Conservation (phyloP, 2,888 invertebrate genomes). For the Tryphoninae sp. region DNA sequence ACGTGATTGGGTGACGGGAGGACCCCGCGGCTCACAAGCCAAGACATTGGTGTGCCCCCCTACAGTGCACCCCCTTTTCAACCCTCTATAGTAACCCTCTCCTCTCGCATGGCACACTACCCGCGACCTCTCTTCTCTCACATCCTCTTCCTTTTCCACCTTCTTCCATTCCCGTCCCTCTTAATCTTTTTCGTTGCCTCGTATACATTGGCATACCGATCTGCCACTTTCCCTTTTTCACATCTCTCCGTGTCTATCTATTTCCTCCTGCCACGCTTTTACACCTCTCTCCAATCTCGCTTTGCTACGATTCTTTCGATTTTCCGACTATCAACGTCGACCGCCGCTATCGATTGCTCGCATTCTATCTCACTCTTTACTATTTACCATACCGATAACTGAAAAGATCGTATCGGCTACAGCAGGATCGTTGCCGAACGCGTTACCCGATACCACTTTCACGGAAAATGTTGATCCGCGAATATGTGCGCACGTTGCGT, state of each 20-base stretch:
- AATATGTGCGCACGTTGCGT: neutral
- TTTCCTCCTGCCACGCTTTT: slow-evolving; percentile 59
- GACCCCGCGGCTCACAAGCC: slow-evolving; percentile 79
- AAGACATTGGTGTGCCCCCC: slow-evolving; percentile 80
- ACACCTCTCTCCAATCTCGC: slow-evolving; percentile 46
- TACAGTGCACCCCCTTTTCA: slow-evolving; percentile 68
- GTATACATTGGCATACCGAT: slow-evolving; percentile 49
- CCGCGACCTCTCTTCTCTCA: slow-evolving; percentile 39
- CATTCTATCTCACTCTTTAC: neutral
- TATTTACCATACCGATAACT: neutral
- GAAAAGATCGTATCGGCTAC: slow-evolving; percentile 9
- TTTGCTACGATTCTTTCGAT: slow-evolving; percentile 6
- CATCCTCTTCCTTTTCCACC: slow-evolving; percentile 48
- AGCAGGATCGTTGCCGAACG: neutral
- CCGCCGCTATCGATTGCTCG: neutral
- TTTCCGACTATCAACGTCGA: neutral
- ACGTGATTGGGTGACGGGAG: slow-evolving; percentile 81
- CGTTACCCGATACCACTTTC: neutral
- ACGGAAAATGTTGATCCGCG: neutral
- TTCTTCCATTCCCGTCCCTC: slow-evolving; percentile 48
- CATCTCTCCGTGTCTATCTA: slow-evolving; percentile 51
- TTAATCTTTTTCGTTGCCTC: slow-evolving; percentile 54
- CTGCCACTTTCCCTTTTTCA: slow-evolving; percentile 59
- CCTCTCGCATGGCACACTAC: slow-evolving; percentile 56
- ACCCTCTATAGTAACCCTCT: slow-evolving; percentile 72